These are phyloP conservation scores for Zalophus californianus DNA, from an alignment of 2,797 vertebrate species.

Conservation along the genomic window DNA sequence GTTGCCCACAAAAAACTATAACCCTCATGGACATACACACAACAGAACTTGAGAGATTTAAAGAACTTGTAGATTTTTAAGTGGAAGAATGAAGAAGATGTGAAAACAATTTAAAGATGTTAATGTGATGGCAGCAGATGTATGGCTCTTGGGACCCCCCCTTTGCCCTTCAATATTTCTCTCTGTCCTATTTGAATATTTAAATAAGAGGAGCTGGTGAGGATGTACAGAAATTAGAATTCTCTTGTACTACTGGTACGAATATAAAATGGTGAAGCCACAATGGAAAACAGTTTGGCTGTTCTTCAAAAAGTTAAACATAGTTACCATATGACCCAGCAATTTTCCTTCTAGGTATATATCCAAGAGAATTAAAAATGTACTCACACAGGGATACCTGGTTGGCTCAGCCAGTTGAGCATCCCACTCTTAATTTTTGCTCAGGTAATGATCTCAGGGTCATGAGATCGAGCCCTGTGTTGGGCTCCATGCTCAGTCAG, in stretches of 20 bases:
- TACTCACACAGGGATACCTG: neutral
- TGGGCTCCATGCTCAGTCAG: neutral
- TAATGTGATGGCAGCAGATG: neutral
- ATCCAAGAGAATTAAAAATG: neutral
- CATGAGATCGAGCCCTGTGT: neutral
- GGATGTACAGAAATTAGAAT: neutral
- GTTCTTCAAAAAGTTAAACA: conserved; percentile 36
- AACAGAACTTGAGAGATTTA: neutral
- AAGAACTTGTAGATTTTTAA: conserved; percentile 6
- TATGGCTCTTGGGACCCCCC: neutral
- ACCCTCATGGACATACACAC: neutral
- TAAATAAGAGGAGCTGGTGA: neutral
- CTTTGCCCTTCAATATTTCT: neutral
- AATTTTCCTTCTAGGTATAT: neutral
- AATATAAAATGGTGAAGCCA: neutral
- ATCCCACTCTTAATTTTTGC: neutral
- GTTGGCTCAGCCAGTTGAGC: neutral
- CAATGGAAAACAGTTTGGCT: neutral
- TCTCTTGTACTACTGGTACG: neutral
- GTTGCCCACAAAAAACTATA: neutral
- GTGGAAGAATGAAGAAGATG: neutral
- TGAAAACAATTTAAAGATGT: neutral
- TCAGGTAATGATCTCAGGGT: neutral
- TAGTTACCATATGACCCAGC: neutral
- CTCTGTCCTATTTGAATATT: conserved; percentile 13